Conservation (phyloP, 2,888 invertebrate genomes). For the Timema podura region DNA sequence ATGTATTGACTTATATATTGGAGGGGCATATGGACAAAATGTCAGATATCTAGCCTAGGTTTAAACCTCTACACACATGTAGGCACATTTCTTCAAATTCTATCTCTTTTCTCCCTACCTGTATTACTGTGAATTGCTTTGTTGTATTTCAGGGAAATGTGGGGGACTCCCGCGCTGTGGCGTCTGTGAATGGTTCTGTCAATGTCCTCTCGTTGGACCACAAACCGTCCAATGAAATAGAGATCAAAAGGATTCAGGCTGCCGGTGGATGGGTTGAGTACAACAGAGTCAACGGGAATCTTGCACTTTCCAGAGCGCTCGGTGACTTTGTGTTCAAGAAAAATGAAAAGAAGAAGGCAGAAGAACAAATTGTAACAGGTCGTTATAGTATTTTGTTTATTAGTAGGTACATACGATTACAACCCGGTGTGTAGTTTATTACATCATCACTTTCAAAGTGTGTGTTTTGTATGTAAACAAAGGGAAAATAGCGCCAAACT, state of each 20-base stretch:
- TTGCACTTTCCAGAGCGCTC: constrained; percentile 91
- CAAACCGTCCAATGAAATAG: constrained; percentile 87
- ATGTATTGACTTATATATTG: too few relatives aligned
- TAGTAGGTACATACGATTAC: too few relatives aligned
- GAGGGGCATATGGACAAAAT: too few relatives aligned
- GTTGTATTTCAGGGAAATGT: constrained; percentile 69
- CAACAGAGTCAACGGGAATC: constrained; percentile 96
- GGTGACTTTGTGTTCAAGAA: constrained; percentile 97
- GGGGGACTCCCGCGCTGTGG: constrained; percentile 94
- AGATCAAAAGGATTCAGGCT: constrained; percentile 79
- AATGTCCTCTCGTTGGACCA: constrained; percentile 85
- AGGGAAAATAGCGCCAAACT: too few relatives aligned
- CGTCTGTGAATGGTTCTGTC: constrained; percentile 75
- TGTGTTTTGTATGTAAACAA: neutral
- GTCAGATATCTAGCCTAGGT: too few relatives aligned
- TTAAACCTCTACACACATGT: too few relatives aligned
- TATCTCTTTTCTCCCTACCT: too few relatives aligned
- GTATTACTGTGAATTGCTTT: too few relatives aligned
- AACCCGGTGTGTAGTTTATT: neutral
- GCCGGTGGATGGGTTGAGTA: constrained; percentile 98
- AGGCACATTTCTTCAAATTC: too few relatives aligned
- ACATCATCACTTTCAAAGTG: neutral
- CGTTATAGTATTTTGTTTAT: constrained; percentile 31
- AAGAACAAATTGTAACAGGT: constrained; percentile 98
- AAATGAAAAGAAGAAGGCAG: constrained; percentile 76